Percentiles rank a stretch among this genome's conserved stretches.
These are phyloP conservation scores for Drosophila bunnanda DNA, from an alignment of 2,888 invertebrate genomes.

Conservation along the genomic window DNA sequence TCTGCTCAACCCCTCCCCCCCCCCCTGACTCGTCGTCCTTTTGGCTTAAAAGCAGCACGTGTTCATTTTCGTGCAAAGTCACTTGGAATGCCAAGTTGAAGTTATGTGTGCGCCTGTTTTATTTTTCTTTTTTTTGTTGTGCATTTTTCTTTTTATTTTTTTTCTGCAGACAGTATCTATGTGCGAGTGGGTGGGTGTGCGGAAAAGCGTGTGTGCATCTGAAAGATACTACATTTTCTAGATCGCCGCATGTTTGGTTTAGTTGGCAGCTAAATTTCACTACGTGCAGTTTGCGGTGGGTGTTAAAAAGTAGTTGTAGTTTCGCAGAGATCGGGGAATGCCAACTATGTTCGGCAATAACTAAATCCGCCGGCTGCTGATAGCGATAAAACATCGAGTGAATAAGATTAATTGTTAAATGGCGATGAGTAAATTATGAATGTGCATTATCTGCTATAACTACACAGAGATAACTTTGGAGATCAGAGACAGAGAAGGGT, in stretches of 20 bases:
- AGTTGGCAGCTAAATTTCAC: slow-evolving; percentile 67
- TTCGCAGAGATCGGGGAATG: slow-evolving; percentile 11
- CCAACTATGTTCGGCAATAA: slow-evolving; percentile 27
- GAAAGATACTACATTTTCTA: slow-evolving; percentile 55
- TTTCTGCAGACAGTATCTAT: slow-evolving; percentile 23
- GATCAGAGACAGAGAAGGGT: not conserved
- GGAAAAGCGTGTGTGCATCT: slow-evolving; percentile 47
- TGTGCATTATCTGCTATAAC: slow-evolving; percentile 21
- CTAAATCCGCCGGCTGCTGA: slow-evolving; percentile 34
- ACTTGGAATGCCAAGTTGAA: slow-evolving; percentile 61
- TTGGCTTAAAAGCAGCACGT: slow-evolving; percentile 64
- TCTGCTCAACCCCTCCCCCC: not conserved
- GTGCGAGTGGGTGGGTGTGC: slow-evolving; percentile 27
- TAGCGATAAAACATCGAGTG: slow-evolving; percentile 31
- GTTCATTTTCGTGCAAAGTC: slow-evolving; percentile 73
- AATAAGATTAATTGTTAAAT: slow-evolving; percentile 24
- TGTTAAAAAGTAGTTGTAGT: slow-evolving; percentile 14
- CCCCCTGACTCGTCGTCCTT: slow-evolving; percentile 22
- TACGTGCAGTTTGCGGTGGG: slow-evolving; percentile 56
- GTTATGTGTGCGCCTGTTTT: slow-evolving; percentile 41
- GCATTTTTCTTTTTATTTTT: slow-evolving; percentile 20
- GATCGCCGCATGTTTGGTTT: slow-evolving; percentile 56
- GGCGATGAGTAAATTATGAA: slow-evolving; percentile 23
- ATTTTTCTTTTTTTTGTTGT: slow-evolving; percentile 22
- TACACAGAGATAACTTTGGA: slow-evolving; percentile 8